A percentile compares a stretch with the other conserved stretches of the same genome.
These are phyloP conservation scores for Odontocolon sp. DNA, from an alignment of 2,888 invertebrate species.

Conservation along the genomic window DNA sequence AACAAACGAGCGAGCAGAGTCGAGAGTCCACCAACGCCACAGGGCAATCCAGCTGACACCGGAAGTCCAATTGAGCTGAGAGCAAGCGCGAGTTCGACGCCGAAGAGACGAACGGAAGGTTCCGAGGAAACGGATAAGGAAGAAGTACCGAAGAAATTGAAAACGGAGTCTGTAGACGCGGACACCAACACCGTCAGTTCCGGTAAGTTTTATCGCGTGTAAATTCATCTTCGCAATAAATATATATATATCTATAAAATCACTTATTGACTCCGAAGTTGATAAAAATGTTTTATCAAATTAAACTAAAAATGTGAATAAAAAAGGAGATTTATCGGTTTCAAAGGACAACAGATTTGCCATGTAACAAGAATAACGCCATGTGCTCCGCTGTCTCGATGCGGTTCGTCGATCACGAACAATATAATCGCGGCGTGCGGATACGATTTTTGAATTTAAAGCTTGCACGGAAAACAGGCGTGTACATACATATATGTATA, in stretches of 20 bases:
- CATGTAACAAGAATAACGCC: slow-evolving; percentile 7
- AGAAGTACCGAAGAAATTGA: slow-evolving; percentile 86
- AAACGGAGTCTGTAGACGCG: slow-evolving; percentile 92
- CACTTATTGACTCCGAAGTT: too few species aligned
- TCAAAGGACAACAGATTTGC: neutral
- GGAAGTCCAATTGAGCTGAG: slow-evolving; percentile 84
- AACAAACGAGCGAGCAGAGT: slow-evolving; percentile 81
- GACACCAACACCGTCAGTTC: slow-evolving; percentile 95
- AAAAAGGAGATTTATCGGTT: neutral
- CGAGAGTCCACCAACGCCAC: slow-evolving; percentile 88
- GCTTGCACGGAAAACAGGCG: slow-evolving; percentile 37
- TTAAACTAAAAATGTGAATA: neutral
- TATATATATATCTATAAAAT: too few species aligned
- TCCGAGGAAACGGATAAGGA: slow-evolving; percentile 81
- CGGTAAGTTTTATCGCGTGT: slow-evolving; percentile 85
- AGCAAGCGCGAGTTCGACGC: slow-evolving; percentile 90
- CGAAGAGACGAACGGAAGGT: slow-evolving; percentile 87
- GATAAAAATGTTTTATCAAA: too few species aligned
- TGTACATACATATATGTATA: slow-evolving; percentile 25
- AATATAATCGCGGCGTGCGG: slow-evolving; percentile 69
- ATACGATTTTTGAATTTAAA: slow-evolving; percentile 80
- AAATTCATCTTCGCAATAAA: neutral
- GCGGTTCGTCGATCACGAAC: slow-evolving; percentile 74
- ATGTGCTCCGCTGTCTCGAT: slow-evolving; percentile 54
- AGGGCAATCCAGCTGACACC: slow-evolving; percentile 77